A percentile compares a stretch with the other conserved stretches of the same genome.
Evolutionary conservation across 2,797 vertebrate species (phyloP).

Genomic region (Crocidura indochinensis): DNA sequence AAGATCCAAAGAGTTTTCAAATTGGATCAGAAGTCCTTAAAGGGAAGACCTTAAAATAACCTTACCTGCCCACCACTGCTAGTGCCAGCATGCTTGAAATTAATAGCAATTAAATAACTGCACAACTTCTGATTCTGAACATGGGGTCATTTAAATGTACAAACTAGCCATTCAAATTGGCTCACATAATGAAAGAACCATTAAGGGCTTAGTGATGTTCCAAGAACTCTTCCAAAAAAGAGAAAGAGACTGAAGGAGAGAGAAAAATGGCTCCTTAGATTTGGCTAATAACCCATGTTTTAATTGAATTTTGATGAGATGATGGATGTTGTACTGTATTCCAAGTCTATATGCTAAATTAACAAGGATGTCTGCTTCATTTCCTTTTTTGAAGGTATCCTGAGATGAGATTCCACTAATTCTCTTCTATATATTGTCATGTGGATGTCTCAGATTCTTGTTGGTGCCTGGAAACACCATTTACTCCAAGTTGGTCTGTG

Average conservation of each 20-base stretch:
- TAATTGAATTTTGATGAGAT: constrained; percentile 92
- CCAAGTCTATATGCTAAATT: constrained; percentile 92
- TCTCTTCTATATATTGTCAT: constrained; percentile 86
- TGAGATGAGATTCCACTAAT: constrained; percentile 89
- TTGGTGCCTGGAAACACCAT: constrained; percentile 77
- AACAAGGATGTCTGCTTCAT: constrained; percentile 91
- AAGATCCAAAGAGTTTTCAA: constrained; percentile 37
- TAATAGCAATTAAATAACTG: constrained; percentile 80
- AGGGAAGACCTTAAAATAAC: constrained; percentile 71
- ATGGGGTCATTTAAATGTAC: constrained; percentile 84
- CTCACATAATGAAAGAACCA: constrained; percentile 89
- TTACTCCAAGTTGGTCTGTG: constrained; percentile 75
- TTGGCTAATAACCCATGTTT: constrained; percentile 89
- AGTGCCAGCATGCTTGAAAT: constrained; percentile 81
- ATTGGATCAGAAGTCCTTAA: not conserved
- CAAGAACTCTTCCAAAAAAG: constrained; percentile 84
- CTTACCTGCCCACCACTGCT: constrained; percentile 54
- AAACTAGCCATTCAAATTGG: constrained; percentile 87
- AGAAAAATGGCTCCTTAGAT: constrained; percentile 80
- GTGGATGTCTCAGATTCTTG: constrained; percentile 80
- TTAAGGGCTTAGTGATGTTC: constrained; percentile 89
- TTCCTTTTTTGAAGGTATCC: constrained; percentile 88
- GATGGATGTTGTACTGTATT: constrained; percentile 91
- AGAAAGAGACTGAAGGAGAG: not conserved
- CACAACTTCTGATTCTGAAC: constrained; percentile 85